Base-by-base conservation (phyloP, 2,797 vertebrate species). In the Rhabdomys pumilio region DNA sequence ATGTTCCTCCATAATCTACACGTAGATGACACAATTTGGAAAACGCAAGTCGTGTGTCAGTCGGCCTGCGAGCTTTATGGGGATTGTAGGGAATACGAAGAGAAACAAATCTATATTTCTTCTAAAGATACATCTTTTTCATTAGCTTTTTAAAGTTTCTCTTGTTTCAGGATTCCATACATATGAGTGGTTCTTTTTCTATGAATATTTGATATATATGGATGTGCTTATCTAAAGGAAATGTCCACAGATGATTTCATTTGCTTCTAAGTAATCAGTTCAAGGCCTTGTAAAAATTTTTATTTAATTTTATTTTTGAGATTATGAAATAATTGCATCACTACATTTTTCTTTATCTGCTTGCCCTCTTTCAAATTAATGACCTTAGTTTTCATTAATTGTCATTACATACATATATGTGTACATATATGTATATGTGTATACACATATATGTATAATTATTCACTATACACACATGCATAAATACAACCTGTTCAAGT, bases 221-320 rank as follows among this genome's bases (percentile, higher is more conserved):
- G 89, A 67, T 47, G 26, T 76, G n/a, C 14, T 63, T 91, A 31
- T 53, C 2, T 83, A 77, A 73, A 57, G 31, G 19, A 91, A 91
- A 90, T 75, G 26, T 11, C 7, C 24, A 76, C 9, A 83, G 17
- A 55, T 91, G n/a, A 61, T 82, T 20, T 50, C 89, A 76, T 95
- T 95, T 93, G 44, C n/a, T 53, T 93, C 1, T 85, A 83, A 63
- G 75, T 88, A 38, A 73, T 72, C 83, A 93, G 55, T 77, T 85
- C 83, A 65, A 72, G n/a, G 69, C 2, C 29, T 91, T 96, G 0
- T 90, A 83, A 96, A 24, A n/a, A 15, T 80, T n/a, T 63, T 75
- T 97, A 84, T 6, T 67, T 50, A 53, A 11, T 41, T 86, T 47
- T 22, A 50, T 13, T 84, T 47, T 87, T 87, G 67, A 72, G 22